phyloP scores from a whole-genome alignment of 2,797 vertebrate genomes.

The Zenarchopterus dispar region DNA sequence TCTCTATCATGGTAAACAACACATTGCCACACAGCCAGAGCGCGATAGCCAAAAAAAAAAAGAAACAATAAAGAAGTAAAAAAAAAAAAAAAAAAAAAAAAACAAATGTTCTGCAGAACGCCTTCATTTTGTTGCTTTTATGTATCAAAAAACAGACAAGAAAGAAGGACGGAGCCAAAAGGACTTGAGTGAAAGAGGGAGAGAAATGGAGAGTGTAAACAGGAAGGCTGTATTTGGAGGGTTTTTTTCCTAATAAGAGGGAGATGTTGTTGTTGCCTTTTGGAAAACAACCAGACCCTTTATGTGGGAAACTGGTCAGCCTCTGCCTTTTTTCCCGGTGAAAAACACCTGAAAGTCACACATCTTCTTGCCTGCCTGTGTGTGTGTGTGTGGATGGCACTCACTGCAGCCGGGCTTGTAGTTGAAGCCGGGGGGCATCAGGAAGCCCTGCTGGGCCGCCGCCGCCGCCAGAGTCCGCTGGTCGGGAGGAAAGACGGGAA shows the following conservation, averaged over 20 bases:
- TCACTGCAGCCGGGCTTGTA: conserved; percentile 99
- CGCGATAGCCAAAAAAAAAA: conserved; percentile 75
- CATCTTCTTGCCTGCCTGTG: conserved; percentile 17
- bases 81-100: conserved; percentile 56
- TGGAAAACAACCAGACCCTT: conserved; percentile 61
- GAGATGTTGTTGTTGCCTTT: conserved; percentile 66
- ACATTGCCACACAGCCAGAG: conserved; percentile 88
- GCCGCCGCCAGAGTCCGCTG: conserved; percentile 95
- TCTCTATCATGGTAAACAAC: conserved; percentile 85
- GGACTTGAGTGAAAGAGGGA: conserved; percentile 51
- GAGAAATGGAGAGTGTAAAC: conserved; percentile 67
- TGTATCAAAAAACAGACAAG: conserved; percentile 78
- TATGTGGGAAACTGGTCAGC: conserved; percentile 61
- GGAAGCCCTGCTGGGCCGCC: conserved; percentile 97
- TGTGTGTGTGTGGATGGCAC: conserved; percentile 66
- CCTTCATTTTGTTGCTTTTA: conserved; percentile 77
- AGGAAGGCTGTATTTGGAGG: conserved; percentile 75
- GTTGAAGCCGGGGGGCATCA: conserved; percentile 97
- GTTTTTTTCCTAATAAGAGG: conserved; percentile 72
- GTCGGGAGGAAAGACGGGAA: conserved; percentile 97
- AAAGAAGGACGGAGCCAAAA: conserved; percentile 72
- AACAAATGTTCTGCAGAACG: conserved; percentile 71
- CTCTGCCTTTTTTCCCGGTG: conserved; percentile 48
- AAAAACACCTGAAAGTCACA: conserved; percentile 36
- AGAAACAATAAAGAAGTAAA: conserved; percentile 55